A percentile compares a stretch with the other conserved stretches of the same genome.
phyloP scores from a whole-genome alignment of 2,888 invertebrate species.

The Acrobeloides nanus region DNA sequence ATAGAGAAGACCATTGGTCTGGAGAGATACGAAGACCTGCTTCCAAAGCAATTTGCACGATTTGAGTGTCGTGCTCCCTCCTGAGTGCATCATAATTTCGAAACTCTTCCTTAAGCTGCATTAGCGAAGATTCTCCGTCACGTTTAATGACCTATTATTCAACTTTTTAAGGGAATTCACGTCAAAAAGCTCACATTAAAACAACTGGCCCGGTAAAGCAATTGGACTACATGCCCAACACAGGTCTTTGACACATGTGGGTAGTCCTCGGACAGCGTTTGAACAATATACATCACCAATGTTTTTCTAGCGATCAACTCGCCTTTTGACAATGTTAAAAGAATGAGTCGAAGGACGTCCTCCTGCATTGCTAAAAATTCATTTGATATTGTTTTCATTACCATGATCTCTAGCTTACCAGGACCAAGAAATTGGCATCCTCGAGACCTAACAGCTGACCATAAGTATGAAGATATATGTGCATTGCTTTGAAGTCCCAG shows the following conservation, averaged over 20 bases:
- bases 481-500: constrained; percentile 84
- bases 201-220: constrained; percentile 92
- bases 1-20: constrained; percentile 91
- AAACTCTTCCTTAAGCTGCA: constrained; percentile 78
- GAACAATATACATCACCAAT: constrained; percentile 95
- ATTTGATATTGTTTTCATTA: no score
- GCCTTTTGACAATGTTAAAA: constrained; percentile 79
- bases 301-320: constrained; percentile 55
- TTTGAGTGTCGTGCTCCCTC: constrained; percentile 93
- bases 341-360: constrained; percentile 79
- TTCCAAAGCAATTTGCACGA: constrained; percentile 87
- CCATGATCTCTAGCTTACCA: no score
- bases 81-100: constrained; percentile 84
- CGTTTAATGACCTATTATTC: constrained; percentile 75
- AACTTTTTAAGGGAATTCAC: not conserved
- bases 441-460: constrained; percentile 90
- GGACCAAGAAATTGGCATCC: constrained; percentile 98
- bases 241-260: constrained; percentile 97
- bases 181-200: constrained; percentile 69
- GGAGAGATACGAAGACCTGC: constrained; percentile 91
- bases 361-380: constrained; percentile 80
- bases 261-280: constrained; percentile 69
- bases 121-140: constrained; percentile 89
- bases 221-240: constrained; percentile 95
- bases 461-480: constrained; percentile 82